A percentile compares a stretch with the other conserved stretches of the same genome.
phyloP scores from a whole-genome alignment of 2,888 invertebrate species.

The Xestia ashworthii region DNA sequence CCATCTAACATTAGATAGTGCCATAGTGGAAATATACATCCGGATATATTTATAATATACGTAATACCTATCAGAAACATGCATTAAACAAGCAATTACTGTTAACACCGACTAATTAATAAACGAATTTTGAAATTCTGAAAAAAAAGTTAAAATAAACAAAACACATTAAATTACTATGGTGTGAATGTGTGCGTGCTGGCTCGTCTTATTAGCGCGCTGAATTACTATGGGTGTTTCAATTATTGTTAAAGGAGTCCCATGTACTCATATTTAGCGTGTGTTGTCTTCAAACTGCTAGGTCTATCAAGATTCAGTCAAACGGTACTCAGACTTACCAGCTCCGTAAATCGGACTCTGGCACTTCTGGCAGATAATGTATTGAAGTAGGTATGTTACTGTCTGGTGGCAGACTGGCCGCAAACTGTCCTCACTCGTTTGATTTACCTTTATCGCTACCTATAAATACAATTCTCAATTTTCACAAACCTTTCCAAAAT shows the following conservation, averaged over 20 bases:
- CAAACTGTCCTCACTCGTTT: neutral
- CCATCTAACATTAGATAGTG: neutral
- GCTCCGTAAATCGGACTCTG: neutral
- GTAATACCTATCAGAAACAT: too few species aligned
- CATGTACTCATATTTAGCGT: neutral
- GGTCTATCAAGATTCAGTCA: neutral
- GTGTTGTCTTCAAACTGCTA: neutral
- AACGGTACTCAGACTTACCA: neutral
- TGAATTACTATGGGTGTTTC: too few species aligned
- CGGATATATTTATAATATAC: too few species aligned
- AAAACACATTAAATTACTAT: too few species aligned
- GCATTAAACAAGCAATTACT: too few species aligned
- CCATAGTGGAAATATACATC: too few species aligned
- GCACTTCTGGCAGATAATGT: neutral
- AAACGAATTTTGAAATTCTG: too few species aligned
- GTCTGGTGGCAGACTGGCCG: neutral
- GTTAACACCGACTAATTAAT: too few species aligned
- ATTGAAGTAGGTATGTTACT: neutral
- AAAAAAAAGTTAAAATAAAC: too few species aligned
- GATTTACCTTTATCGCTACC: neutral
- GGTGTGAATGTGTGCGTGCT: too few species aligned
- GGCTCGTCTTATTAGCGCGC: too few species aligned
- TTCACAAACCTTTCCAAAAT: conserved; percentile 1
- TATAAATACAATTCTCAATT: neutral
- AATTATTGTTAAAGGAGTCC: too few species aligned